A percentile compares a stretch with the other conserved stretches of the same genome.
phyloP scores from a whole-genome alignment of 2,797 vertebrate genomes.

The Galagoides demidoff region DNA sequence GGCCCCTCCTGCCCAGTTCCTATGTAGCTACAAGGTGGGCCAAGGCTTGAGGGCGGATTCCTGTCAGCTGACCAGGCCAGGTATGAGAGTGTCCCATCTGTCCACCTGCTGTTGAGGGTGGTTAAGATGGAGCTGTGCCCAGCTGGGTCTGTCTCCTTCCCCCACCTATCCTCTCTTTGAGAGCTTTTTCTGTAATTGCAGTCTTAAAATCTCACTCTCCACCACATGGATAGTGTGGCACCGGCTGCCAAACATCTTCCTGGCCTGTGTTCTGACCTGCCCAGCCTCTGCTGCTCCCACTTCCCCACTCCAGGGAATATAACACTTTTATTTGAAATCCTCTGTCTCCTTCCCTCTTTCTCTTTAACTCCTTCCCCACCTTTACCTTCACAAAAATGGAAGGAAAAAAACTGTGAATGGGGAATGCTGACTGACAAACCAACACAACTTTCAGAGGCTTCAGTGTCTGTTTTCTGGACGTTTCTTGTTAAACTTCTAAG shows the following conservation, averaged over 20 bases:
- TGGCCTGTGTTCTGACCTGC: background rate
- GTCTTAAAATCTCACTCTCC: background rate
- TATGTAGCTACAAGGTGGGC: background rate
- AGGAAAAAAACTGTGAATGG: constrained; percentile 78
- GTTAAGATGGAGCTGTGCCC: background rate
- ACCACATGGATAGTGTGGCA: background rate
- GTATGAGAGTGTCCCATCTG: background rate
- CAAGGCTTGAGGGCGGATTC: background rate
- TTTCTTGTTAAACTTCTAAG: constrained; percentile 80
- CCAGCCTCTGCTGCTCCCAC: constrained; percentile 24
- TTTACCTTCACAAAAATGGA: constrained; percentile 64
- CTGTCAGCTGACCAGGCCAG: background rate
- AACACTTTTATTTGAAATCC: background rate
- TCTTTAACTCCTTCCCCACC: background rate
- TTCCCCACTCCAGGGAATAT: background rate
- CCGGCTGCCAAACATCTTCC: background rate
- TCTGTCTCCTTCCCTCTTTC: background rate
- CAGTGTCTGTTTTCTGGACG: constrained; percentile 62
- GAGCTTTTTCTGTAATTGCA: background rate
- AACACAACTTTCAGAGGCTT: constrained; percentile 62
- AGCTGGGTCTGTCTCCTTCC: background rate
- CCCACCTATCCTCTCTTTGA: background rate
- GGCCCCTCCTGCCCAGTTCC: background rate
- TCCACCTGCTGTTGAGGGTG: background rate
- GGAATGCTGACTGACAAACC: constrained; percentile 71